Evolutionary conservation across 2,888 invertebrate genomes (phyloP).

Genomic region (Sturmia bella): DNA sequence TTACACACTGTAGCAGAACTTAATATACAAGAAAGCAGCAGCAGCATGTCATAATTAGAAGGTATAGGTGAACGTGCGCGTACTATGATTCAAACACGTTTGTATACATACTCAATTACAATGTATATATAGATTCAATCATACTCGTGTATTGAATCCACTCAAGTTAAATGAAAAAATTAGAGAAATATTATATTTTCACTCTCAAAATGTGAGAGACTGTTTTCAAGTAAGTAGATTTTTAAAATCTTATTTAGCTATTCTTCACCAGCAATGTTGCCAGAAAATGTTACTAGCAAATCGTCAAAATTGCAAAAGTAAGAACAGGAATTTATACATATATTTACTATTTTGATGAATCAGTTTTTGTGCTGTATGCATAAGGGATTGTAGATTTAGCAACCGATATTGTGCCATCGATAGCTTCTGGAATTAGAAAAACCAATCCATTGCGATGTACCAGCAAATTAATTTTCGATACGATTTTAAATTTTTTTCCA

Average conservation of each 20-base stretch:
- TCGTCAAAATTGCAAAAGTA: no score
- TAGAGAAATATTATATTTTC: neutral
- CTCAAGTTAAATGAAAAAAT: conserved; percentile 35
- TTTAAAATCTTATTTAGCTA: neutral
- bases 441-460: no score
- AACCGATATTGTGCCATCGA: no score
- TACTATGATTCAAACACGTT: conserved; percentile 13
- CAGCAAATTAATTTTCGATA: no score
- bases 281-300: no score
- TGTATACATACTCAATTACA: neutral
- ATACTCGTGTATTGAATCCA: conserved; percentile 10
- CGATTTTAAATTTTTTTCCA: no score
- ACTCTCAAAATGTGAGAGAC: neutral
- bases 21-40: conserved; percentile 41
- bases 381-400: no score
- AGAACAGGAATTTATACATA: no score
- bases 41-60: conserved; percentile 55
- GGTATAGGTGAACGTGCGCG: conserved; percentile 62
- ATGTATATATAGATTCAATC: neutral
- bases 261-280: no score
- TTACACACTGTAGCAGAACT: conserved; percentile 12
- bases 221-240: neutral
- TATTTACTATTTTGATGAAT: no score
- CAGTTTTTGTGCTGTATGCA: no score
- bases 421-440: no score